Evolutionary conservation across 2,888 invertebrate species (phyloP).

Genomic region (Nemotelus nigrinus): DNA sequence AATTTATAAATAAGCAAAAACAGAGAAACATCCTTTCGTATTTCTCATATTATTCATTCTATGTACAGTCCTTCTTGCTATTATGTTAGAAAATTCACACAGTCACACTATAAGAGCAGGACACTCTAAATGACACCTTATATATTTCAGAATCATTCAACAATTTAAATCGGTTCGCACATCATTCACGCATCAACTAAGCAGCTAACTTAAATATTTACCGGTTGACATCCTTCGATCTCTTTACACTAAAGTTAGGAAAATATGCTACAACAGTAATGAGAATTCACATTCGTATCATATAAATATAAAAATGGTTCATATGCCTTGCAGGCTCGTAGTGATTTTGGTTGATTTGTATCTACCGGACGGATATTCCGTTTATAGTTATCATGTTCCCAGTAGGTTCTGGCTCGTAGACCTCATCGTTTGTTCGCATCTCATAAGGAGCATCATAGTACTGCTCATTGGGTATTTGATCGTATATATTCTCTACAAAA

Average conservation of each 20-base stretch:
- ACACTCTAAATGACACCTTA: constrained; percentile 2
- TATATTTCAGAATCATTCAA: constrained; percentile 16
- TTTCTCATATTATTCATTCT: constrained; percentile 5
- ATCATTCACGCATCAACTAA: constrained; percentile 30
- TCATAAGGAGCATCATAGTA: constrained; percentile 82
- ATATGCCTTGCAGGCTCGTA: not conserved
- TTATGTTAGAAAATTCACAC: constrained; percentile 3
- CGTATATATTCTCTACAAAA: constrained; percentile 67
- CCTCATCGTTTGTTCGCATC: constrained; percentile 69
- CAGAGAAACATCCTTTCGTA: constrained; percentile 15
- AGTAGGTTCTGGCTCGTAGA: constrained; percentile 67
- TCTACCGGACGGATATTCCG: constrained; percentile 83
- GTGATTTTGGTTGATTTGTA: not conserved
- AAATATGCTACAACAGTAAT: constrained; percentile 41
- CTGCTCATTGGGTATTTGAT: constrained; percentile 74
- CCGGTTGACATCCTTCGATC: constrained; percentile 29
- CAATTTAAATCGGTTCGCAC: not conserved
- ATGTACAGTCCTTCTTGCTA: constrained; percentile 29
- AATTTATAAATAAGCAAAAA: constrained; percentile 41
- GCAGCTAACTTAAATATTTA: constrained; percentile 36
- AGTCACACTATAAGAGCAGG: constrained; percentile 17
- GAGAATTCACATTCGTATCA: constrained; percentile 18
- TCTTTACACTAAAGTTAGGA: constrained; percentile 17
- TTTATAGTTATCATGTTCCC: constrained; percentile 81
- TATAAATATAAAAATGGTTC: constrained; percentile 20